These are phyloP conservation scores for Notoglanidium macrostoma DNA, from an alignment of 2,797 vertebrate species.

Conservation along the genomic window DNA sequence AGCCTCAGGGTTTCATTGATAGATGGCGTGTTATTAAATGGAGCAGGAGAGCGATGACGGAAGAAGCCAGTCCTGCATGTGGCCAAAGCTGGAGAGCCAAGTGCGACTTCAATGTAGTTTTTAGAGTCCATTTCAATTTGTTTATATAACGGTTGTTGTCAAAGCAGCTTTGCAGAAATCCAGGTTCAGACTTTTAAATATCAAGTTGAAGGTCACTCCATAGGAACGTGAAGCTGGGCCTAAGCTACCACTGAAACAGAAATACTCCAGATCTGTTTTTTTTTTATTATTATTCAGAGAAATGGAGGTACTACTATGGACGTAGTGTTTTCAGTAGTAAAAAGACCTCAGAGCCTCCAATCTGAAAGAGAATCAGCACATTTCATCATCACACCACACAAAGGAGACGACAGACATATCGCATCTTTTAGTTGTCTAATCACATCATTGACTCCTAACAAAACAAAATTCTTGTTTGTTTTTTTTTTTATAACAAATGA, in stretches of 20 bases:
- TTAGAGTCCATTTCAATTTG: slow-evolving; percentile 9
- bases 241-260: background rate
- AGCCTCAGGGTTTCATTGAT: slow-evolving; percentile 41
- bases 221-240: background rate
- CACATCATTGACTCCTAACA: background rate
- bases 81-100: slow-evolving; percentile 29
- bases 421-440: background rate
- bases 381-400: background rate
- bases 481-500: background rate
- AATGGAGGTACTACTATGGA: too few species aligned
- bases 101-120: slow-evolving; percentile 1
- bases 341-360: background rate
- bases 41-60: slow-evolving; percentile 20
- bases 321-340: background rate
- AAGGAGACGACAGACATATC: background rate
- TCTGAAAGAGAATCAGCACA: background rate
- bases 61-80: slow-evolving; percentile 18
- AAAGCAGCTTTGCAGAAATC: background rate
- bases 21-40: slow-evolving; percentile 38
- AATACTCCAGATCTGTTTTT: background rate
- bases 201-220: background rate
- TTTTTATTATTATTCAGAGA: background rate
- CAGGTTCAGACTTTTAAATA: background rate
- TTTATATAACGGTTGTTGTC: background rate
- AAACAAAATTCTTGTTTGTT: background rate